Percentiles rank a stretch among this genome's conserved stretches.
phyloP scores from a whole-genome alignment of 2,113 vertebrate genomes.

The Puma concolor region DNA sequence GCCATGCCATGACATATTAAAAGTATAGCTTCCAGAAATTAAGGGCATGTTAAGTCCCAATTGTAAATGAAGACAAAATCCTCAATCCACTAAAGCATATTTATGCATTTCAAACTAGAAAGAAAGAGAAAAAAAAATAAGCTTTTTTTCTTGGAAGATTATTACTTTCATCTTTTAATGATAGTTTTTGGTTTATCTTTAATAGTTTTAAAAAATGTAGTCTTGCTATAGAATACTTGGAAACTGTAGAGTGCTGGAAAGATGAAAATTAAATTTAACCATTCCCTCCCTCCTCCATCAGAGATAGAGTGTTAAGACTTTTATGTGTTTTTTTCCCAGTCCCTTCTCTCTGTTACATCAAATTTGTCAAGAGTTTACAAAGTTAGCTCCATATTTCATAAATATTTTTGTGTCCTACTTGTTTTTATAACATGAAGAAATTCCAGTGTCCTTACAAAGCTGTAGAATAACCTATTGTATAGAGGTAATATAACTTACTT shows the following conservation, averaged over 20 bases:
- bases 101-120: neutral
- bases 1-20: neutral
- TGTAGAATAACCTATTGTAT: neutral
- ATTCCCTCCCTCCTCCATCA: neutral
- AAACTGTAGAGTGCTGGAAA: neutral
- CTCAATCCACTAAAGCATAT: neutral
- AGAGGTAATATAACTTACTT: neutral
- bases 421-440: neutral
- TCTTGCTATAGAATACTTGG: neutral
- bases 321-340: neutral
- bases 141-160: neutral
- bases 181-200: neutral
- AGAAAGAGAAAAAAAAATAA: neutral
- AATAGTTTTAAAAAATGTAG: neutral
- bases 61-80: conserved; percentile 23
- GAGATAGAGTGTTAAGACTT: neutral
- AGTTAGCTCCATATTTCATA: neutral
- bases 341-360: neutral
- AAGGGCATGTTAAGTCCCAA: neutral
- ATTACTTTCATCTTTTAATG: conserved; percentile 4
- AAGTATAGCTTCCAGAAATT: neutral
- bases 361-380: conserved; percentile 14
- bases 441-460: neutral
- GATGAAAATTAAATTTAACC: neutral
- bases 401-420: neutral